phyloP scores from a whole-genome alignment of 2,888 invertebrate genomes.

The Neoaliturus tenellus region DNA sequence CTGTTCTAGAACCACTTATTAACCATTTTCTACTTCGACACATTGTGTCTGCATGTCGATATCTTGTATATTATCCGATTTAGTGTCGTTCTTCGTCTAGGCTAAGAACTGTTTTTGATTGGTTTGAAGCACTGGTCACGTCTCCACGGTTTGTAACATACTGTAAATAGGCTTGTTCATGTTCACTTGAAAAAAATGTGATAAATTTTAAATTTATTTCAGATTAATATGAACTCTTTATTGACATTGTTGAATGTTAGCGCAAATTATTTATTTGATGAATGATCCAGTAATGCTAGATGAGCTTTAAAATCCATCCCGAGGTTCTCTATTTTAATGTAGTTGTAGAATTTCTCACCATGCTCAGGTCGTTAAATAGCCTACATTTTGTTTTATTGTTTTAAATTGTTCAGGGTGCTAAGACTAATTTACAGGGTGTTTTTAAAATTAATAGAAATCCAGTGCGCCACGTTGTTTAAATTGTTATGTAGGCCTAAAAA shows the following conservation, averaged over 20 bases:
- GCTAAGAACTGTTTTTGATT: not conserved
- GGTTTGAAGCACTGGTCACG: conserved; percentile 39
- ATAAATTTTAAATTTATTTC: conserved; percentile 11
- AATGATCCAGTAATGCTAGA: not conserved
- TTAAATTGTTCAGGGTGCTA: conserved; percentile 24
- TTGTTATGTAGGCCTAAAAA: not conserved
- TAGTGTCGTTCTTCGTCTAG: conserved; percentile 1
- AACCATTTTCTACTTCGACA: conserved; percentile 45
- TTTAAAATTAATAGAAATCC: not conserved
- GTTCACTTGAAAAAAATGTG: conserved; percentile 30
- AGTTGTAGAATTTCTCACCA: conserved; percentile 4
- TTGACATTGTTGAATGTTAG: conserved; percentile 21
- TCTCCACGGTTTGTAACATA: conserved; percentile 41
- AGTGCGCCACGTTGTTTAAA: not conserved
- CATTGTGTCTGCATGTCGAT: conserved; percentile 38
- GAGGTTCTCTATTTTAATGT: conserved; percentile 22
- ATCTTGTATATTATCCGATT: conserved; percentile 23
- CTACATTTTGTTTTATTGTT: not conserved
- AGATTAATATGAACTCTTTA: not conserved
- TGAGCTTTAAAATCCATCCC: not conserved
- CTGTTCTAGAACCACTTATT: conserved; percentile 39
- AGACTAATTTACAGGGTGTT: conserved; percentile 23
- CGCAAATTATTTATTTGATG: conserved; percentile 10
- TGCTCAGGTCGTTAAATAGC: not conserved
- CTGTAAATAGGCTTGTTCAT: conserved; percentile 45